Conservation (phyloP, 2,888 invertebrate genomes). For the Caenorhabditis afra region DNA sequence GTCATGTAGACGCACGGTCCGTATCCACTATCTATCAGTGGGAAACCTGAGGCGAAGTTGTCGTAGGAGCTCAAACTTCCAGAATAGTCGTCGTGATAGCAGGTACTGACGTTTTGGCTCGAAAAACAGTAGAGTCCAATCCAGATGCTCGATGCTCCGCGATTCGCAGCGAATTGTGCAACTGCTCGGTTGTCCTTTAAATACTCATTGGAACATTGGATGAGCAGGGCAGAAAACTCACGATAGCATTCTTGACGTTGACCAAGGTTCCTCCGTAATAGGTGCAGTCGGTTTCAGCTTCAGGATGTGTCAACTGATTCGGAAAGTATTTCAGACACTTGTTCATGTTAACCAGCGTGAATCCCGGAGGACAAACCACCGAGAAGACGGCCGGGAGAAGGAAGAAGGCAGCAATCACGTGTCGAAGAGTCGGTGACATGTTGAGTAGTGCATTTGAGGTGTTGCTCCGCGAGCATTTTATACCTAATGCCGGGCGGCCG, state of each 20-base stretch:
- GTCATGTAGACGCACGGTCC: conserved; percentile 41
- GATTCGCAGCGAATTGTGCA: conserved; percentile 1
- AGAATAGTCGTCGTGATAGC: conserved; percentile 27
- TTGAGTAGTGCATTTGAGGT: too few relatives aligned
- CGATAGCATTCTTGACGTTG: conserved; percentile 27
- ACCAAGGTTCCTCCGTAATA: conserved; percentile 22
- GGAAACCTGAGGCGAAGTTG: conserved; percentile 26
- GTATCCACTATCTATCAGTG: not conserved
- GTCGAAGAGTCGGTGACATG: too few relatives aligned
- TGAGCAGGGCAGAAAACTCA: too few relatives aligned
- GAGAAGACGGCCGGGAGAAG: not conserved
- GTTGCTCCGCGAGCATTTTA: too few relatives aligned
- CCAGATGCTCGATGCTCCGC: conserved; percentile 9
- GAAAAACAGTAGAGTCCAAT: conserved; percentile 33
- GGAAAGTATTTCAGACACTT: conserved; percentile 11
- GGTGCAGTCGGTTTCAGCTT: conserved; percentile 15
- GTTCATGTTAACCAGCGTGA: not conserved
- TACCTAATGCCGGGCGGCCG: not conserved
- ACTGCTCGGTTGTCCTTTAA: conserved; percentile 30
- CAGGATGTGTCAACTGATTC: conserved; percentile 6
- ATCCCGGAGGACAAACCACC: conserved; percentile 1
- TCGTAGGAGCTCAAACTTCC: conserved; percentile 5
- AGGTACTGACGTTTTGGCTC: not conserved
- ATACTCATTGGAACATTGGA: not conserved
- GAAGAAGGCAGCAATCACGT: too few relatives aligned